Evolutionary conservation across 2,797 vertebrate species (phyloP).

Genomic region (Hydrolagus colliei): DNA sequence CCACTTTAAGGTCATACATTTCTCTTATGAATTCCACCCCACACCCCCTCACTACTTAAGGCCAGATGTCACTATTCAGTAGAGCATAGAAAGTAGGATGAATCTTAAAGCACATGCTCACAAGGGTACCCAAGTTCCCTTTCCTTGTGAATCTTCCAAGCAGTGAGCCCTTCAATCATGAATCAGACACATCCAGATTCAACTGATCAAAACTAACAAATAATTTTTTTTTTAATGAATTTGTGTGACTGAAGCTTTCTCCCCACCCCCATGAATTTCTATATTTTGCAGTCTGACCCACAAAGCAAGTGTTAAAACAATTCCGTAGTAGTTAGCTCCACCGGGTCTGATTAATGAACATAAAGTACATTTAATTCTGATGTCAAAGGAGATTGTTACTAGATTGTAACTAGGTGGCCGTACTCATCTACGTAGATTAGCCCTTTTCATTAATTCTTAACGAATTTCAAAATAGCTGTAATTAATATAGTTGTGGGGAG

Average conservation of each 20-base stretch:
- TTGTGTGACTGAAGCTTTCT: background rate
- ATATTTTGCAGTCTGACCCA: background rate
- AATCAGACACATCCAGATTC: background rate
- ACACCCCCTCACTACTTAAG: background rate
- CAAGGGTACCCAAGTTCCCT: background rate
- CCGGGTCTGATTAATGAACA: no score
- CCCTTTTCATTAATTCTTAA: no score
- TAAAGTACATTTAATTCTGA: no score
- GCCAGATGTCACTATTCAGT: background rate
- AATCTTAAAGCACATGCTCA: background rate
- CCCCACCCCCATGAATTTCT: background rate
- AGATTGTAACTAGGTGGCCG: no score
- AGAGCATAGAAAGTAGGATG: background rate
- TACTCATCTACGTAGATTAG: no score
- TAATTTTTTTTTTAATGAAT: background rate
- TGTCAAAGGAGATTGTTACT: no score
- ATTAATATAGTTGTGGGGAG: no score
- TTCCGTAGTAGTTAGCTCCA: no score
- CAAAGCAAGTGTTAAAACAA: no score
- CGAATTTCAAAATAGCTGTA: no score
- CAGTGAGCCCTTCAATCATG: background rate
- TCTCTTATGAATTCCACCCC: background rate
- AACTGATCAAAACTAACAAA: background rate
- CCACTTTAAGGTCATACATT: background rate
- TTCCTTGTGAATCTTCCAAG: background rate